Percentiles rank a stretch among this genome's conserved stretches.
Conservation (phyloP, 2,888 invertebrate genomes). For the Branchinecta sandiegonensis region DNA sequence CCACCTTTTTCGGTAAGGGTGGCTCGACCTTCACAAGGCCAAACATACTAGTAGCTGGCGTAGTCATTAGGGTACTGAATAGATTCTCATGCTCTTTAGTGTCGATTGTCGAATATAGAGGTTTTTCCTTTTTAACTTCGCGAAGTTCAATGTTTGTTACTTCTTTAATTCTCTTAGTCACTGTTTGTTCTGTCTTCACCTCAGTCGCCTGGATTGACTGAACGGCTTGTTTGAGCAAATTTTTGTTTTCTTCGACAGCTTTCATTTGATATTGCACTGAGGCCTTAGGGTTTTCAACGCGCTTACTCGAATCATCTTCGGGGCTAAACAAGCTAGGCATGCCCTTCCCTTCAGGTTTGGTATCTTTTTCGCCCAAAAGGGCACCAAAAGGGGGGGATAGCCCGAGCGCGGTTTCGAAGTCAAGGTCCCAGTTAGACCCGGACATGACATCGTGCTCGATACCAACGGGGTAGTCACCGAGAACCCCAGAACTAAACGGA, state of each 20-base stretch:
- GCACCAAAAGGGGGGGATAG: background rate
- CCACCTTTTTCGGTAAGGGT: background rate
- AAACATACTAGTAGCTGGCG: constrained; percentile 14
- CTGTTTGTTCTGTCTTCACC: background rate
- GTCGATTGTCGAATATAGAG: background rate
- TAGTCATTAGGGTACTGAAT: constrained; percentile 1
- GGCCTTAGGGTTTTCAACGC: background rate
- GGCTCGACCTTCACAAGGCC: background rate
- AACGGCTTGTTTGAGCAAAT: too few relatives aligned
- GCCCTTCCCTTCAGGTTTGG: background rate
- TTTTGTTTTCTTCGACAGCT: too few relatives aligned
- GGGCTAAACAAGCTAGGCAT: constrained; percentile 10
- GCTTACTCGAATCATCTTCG: background rate
- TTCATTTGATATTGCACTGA: too few relatives aligned
- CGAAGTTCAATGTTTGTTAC: background rate
- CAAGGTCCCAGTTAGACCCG: background rate
- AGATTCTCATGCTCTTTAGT: background rate
- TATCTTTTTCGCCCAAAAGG: background rate
- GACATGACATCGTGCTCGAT: constrained; percentile 9
- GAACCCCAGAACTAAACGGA: background rate
- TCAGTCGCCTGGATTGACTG: too few relatives aligned
- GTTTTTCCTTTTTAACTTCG: constrained; percentile 9
- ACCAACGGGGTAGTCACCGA: background rate
- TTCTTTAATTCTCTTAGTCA: constrained; percentile 1
- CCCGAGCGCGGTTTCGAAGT: background rate